phyloP scores from a whole-genome alignment of 2,113 vertebrate species.

The Dicrurus megarhynchus region DNA sequence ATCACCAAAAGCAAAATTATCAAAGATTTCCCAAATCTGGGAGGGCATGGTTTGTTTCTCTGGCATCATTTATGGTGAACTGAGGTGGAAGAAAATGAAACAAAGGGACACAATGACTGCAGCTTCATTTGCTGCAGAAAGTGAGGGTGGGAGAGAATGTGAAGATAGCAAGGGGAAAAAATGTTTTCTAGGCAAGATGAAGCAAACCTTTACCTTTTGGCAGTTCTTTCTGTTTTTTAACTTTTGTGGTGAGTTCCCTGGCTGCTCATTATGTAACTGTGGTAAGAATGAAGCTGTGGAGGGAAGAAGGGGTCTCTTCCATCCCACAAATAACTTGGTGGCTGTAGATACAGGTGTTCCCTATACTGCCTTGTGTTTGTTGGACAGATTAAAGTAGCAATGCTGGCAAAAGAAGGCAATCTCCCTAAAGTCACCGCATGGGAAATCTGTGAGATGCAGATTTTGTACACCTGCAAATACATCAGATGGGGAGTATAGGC shows the following conservation, averaged over 20 bases:
- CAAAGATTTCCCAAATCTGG: not conserved
- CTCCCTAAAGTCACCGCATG: not conserved
- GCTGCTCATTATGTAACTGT: not conserved
- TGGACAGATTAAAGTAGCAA: not conserved
- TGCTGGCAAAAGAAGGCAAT: not conserved
- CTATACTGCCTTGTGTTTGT: not conserved
- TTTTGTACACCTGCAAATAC: not conserved
- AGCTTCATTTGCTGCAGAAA: not conserved
- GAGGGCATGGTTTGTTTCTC: not conserved
- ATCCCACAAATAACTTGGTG: not conserved
- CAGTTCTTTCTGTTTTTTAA: not conserved
- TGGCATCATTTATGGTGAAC: not conserved
- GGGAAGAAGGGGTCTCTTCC: accelerated
- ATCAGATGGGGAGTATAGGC: accelerated
- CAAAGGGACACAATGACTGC: accelerated
- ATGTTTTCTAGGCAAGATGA: not conserved
- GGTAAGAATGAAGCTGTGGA: not conserved
- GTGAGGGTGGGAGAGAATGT: not conserved
- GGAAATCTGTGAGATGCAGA: not conserved
- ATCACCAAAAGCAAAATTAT: not conserved
- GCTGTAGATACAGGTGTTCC: not conserved
- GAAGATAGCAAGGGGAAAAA: not conserved
- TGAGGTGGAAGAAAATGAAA: not conserved
- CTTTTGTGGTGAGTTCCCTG: not conserved
- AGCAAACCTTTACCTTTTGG: not conserved